phyloP scores from a whole-genome alignment of 2,113 vertebrate genomes.

The Martes martes region DNA sequence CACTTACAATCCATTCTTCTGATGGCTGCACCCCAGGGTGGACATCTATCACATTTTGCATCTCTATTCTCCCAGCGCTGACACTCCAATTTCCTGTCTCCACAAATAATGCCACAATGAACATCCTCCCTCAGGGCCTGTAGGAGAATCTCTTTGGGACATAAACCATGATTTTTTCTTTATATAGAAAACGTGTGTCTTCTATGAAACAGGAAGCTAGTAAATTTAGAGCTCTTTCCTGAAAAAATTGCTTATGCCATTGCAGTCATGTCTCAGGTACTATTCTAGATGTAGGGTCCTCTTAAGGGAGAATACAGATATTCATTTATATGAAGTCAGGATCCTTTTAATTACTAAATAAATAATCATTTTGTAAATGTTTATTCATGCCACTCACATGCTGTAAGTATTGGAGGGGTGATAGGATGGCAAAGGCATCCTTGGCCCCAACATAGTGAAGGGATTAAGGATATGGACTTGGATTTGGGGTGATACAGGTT shows the following conservation, averaged over 20 bases:
- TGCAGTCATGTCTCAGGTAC: neutral
- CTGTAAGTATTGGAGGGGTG: neutral
- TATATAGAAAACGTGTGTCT: neutral
- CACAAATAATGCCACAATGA: constrained; percentile 3
- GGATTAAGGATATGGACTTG: neutral
- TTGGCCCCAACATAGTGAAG: neutral
- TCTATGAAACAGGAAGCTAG: constrained; percentile 38
- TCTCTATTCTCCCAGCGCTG: neutral
- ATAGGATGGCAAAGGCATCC: neutral
- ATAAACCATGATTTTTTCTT: constrained; percentile 5
- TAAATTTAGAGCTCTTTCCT: neutral
- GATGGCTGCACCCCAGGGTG: neutral
- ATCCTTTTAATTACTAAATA: neutral
- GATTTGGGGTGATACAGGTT: neutral
- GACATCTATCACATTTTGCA: neutral
- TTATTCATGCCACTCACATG: neutral
- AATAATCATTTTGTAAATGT: neutral
- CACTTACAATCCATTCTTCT: neutral
- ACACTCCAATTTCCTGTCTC: constrained; percentile 40
- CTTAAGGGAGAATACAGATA: neutral
- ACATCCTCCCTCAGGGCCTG: constrained; percentile 8
- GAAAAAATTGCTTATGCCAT: neutral
- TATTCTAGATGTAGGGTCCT: neutral
- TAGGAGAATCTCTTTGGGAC: constrained; percentile 11
- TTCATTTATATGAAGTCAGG: neutral